Base-by-base conservation (phyloP, 1,140 invertebrate genomes). In the Ooceraea biroi region DNA sequence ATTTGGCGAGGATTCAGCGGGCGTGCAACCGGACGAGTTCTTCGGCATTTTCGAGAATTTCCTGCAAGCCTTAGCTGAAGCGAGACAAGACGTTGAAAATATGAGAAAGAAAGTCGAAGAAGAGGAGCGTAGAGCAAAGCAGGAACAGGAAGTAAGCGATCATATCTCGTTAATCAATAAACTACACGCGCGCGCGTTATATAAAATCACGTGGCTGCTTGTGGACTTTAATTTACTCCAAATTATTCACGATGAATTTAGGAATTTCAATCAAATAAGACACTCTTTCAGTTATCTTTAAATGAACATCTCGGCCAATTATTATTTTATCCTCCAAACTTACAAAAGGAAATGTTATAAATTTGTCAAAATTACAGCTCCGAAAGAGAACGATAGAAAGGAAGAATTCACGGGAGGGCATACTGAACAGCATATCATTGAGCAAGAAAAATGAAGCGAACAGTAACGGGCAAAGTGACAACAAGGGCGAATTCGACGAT, bases 41-140 rank as follows among this genome's bases (percentile, higher is more conserved):
- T 99, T 99, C 94, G 98, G 98, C 10, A 97, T 98, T 27, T 97
- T 99, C 87, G 98, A 99, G 93, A 95, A 96, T 4, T 99, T 99
- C 94, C 93, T 99, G 1, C 96, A 96, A 66, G 96, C 97, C 8
- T 96, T 99, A 85, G 94, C 95, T 17, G 99, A 99, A 93, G 98
- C 98, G 0, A 96, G 97, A 85, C 96, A 97, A 61, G 98, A 99
- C 90, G 99, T 99, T 90, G 97, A 98, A 91, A 98, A 97, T 85
- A 96, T 97, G 92, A 96, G 96, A 19, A 96, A 96, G 65, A 96
- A 97, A 61, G 96, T 98, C 86, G 97, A 99, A 93, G 98, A 99
- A 88, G 99, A 99, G 91, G 97, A 98, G 93, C 97, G 98, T 90
- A 95, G 98, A 85, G 96, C 96, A 5, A 97, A 97, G 89, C 97